Percentiles rank a stretch among this genome's conserved stretches.
These are phyloP conservation scores for Pangasianodon hypophthalmus DNA, from an alignment of 2,113 vertebrate species.

Conservation along the genomic window DNA sequence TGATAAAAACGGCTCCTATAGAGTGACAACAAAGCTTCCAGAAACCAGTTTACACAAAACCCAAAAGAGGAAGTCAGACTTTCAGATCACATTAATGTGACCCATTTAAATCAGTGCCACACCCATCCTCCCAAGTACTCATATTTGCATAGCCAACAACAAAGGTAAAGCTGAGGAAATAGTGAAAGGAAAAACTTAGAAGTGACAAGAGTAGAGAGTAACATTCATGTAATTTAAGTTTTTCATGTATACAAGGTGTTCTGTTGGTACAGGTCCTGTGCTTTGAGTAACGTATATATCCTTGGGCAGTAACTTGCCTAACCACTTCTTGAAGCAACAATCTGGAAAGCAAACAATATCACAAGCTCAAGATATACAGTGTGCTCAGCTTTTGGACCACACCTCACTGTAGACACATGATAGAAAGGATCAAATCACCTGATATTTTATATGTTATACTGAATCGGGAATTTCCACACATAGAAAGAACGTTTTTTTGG, in stretches of 20 bases:
- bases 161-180: not conserved
- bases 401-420: not conserved
- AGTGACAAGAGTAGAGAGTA: not conserved
- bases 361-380: not conserved
- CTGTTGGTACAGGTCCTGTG: not conserved
- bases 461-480: not conserved
- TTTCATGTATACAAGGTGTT: not conserved
- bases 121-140: not conserved
- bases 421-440: not conserved
- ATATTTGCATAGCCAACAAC: slow-evolving; percentile 19
- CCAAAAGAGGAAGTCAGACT: slow-evolving; percentile 39
- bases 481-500: not conserved
- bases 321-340: slow-evolving; percentile 1
- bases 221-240: not conserved
- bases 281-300: not conserved
- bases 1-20: not conserved
- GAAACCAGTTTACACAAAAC: slow-evolving; percentile 29
- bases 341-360: slow-evolving; percentile 2
- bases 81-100: slow-evolving; percentile 34
- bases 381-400: not conserved
- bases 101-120: slow-evolving; percentile 7
- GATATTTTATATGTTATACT: not conserved
- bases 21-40: not conserved
- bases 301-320: slow-evolving; percentile 1
- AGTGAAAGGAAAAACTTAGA: slow-evolving; percentile 4